Evolutionary conservation across 2,113 vertebrate species (phyloP).

Genomic region (Strix aluco): DNA sequence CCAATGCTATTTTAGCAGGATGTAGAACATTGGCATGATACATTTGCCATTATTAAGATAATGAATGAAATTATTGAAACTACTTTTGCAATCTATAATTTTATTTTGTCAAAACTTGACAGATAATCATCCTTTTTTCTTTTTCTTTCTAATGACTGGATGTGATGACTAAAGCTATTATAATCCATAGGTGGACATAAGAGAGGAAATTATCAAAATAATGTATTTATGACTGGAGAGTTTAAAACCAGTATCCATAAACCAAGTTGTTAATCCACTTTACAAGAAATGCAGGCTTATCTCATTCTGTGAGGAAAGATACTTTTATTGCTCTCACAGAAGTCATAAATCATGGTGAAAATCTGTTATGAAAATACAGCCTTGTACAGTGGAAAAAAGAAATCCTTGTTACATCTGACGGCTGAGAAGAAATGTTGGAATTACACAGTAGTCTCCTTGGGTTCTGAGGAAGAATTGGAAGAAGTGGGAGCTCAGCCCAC

Average conservation of each 20-base stretch:
- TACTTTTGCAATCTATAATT: neutral
- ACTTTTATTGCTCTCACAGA: neutral
- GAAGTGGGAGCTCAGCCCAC: neutral
- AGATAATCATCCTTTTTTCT: neutral
- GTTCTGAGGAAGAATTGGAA: neutral
- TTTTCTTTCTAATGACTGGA: neutral
- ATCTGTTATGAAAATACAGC: neutral
- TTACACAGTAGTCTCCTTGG: neutral
- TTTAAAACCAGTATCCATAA: neutral
- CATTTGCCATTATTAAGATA: neutral
- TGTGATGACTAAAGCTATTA: neutral
- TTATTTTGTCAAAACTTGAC: neutral
- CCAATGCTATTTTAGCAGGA: neutral
- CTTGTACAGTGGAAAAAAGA: neutral
- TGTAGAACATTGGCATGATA: neutral
- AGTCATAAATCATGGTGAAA: neutral
- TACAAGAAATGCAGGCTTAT: neutral
- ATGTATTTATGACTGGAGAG: neutral
- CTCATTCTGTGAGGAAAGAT: neutral
- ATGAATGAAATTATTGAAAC: neutral
- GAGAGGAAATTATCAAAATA: neutral
- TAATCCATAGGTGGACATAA: neutral
- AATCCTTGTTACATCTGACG: neutral
- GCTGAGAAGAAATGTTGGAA: neutral
- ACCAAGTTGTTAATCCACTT: neutral